These are phyloP conservation scores for Hydropsyche betteni DNA, from an alignment of 2,888 invertebrate genomes.

Conservation along the genomic window DNA sequence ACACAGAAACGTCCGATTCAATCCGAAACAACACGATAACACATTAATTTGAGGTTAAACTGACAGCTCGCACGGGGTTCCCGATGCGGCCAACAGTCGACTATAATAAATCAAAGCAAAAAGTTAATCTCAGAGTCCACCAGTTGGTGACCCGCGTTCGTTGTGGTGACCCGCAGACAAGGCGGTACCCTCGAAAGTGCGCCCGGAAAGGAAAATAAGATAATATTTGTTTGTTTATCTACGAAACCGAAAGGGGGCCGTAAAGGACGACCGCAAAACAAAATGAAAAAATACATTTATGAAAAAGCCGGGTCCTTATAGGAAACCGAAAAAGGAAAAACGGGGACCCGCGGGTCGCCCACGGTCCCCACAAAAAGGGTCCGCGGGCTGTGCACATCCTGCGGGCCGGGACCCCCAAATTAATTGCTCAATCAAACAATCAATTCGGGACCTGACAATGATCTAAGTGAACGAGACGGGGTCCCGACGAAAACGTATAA, in stretches of 20 bases:
- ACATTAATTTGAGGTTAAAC: no score
- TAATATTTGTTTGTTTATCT: conserved; percentile 38
- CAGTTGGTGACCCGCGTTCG: no score
- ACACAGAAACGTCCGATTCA: no score
- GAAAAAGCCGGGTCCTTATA: not conserved
- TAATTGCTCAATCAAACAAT: conserved; percentile 52
- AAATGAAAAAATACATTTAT: not conserved
- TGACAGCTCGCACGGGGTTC: no score
- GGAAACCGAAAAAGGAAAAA: conserved; percentile 14
- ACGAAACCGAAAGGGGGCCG: conserved; percentile 22
- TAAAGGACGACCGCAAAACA: conserved; percentile 24
- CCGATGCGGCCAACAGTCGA: no score
- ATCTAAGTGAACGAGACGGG: conserved; percentile 43
- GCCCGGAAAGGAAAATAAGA: conserved; percentile 35
- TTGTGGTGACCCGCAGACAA: no score
- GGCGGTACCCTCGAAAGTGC: not conserved
- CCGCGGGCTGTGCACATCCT: conserved; percentile 44
- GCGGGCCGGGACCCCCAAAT: conserved; percentile 47
- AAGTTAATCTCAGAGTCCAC: no score
- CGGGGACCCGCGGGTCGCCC: conserved; percentile 38
- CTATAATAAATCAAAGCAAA: no score
- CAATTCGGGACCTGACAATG: conserved; percentile 50
- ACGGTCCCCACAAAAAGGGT: conserved; percentile 43
- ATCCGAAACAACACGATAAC: no score
- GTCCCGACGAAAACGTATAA: conserved; percentile 30